Conservation (phyloP, 2,888 invertebrate species). For the Ectemnius continuus region DNA sequence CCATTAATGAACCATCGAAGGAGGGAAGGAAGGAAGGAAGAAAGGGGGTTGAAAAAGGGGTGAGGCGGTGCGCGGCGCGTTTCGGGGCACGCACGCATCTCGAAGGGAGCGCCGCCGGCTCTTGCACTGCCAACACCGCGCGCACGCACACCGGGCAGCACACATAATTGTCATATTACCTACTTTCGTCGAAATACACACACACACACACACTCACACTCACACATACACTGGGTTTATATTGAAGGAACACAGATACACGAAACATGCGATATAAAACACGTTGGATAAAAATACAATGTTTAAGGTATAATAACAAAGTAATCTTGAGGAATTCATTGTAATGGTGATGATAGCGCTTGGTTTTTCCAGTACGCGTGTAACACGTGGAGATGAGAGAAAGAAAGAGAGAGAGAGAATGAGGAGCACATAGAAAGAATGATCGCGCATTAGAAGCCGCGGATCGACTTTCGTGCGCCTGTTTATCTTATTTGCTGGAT, state of each 20-base stretch:
- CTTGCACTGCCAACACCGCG: constrained; percentile 42
- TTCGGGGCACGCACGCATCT: constrained; percentile 11
- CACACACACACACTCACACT: constrained; percentile 67
- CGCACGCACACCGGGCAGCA: constrained; percentile 69
- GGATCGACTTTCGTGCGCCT: too few species aligned
- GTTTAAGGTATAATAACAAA: constrained; percentile 74
- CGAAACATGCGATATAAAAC: constrained; percentile 65
- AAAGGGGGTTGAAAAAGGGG: too few species aligned
- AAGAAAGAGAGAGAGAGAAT: constrained; percentile 22
- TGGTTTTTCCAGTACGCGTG: constrained; percentile 66
- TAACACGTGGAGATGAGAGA: constrained; percentile 14
- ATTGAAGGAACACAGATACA: constrained; percentile 68
- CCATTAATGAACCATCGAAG: too few species aligned
- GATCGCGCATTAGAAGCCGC: too few species aligned
- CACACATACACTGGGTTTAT: constrained; percentile 67
- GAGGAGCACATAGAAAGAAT: constrained; percentile 53
- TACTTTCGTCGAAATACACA: constrained; percentile 64
- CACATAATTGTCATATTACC: constrained; percentile 62
- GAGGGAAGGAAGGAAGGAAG: too few species aligned
- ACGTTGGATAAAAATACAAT: constrained; percentile 77
- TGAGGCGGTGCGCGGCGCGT: neutral
- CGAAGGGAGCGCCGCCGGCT: constrained; percentile 1
- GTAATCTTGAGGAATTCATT: constrained; percentile 71
- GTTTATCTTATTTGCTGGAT: too few species aligned
- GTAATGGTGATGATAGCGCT: constrained; percentile 62